Evolutionary conservation across 30 jellyfish, hydroid and myxozoan species (phyloP), one percentile per base, ranked within the genome.

Genomic region (Mastigias papua): DNA sequence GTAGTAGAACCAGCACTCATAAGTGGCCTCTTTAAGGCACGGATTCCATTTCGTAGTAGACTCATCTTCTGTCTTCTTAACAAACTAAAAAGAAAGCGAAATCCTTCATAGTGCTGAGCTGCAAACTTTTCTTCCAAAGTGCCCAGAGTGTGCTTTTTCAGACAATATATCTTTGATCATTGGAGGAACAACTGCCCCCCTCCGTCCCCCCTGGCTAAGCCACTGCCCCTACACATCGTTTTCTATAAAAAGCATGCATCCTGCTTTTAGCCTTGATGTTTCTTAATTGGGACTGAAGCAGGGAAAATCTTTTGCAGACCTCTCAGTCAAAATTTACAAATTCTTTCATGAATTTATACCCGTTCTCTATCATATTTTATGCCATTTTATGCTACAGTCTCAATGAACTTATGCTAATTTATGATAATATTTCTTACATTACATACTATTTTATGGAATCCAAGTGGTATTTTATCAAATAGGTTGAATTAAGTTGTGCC

Each of bases 1-100:
- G 81, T 51, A 27, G 60, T 27, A 42, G 23, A 28, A 9, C 70
- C 60, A 34, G 62, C 37, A 42, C 54, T 63, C 34, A 75, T 32
- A 76, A 85, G 11, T 9, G 94, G 88, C 81, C 88, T 85, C 34
- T 68, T 62, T 30, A 85, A 57, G 57, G 78, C 76, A n/a, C 83
- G 65, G 7, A 85, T 20, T 34, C 94, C 94, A 26, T 85, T 88
- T 73, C 88, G 37, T n/a, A 85, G 76, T 11, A 85, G 83, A 66
- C 94, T 85, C 94, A 85, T 85, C 28, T 73, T 42, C 54, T 42
- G 13, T 42, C 54, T 42, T 15, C 13, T 4, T 4, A 23, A 63
- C 46, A 5, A 22, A 7, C 74, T 17, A 26, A 27, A 63, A 63
- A 8, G 32, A 17, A 63, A 5, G 5, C 21, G 9, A 54, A 6